Evolutionary conservation across 2,797 vertebrate species (phyloP), one percentile per base, ranked within the genome.

Genomic region (Sparus aurata): DNA sequence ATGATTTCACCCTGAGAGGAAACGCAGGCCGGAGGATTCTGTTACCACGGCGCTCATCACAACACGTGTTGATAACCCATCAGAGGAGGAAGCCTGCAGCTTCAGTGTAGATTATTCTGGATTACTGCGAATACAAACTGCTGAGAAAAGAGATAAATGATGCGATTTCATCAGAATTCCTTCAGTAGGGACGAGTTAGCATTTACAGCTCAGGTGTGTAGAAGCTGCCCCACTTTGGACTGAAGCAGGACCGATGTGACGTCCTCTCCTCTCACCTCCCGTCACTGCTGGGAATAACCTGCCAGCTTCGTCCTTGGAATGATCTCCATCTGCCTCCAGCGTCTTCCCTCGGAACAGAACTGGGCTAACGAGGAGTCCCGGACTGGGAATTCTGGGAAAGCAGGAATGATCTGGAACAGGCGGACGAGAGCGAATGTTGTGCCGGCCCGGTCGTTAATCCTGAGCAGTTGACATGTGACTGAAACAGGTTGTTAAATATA

Each of bases 301-400:
- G 68, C 71, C 30, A 30, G 65, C 50, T 22, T 6, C 8, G 81
- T 69, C 77, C 85, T 81, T 79, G 69, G 61, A 79, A 30, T 5
- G 9, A 57, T 45, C 77, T 77, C 77, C 62, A 11, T 57, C 50
- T 67, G 3, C 49, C 72, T 66, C 52, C 70, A 2, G 1, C 13
- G 0, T 47, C 52, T 43, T 23, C 52, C 7, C 12, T 11, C 49
- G 0, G 12, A 47, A n/a, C 80, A 82, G 38, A 85, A 79, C 77
- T 81, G 77, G 82, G 80, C 45, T 64, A 81, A 83, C 55, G 85
- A 85, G n/a, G 46, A 3, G 27, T 74, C 77, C 67, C 50, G 0
- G 1, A 2, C 34, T 34, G 66, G 81, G 69, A 67, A 47, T 54
- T 50, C 58, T 63, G 70, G 68, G 79, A 63, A 50, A 9, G 7